These are phyloP conservation scores for Medauroidea extradentata DNA, from an alignment of 1,140 invertebrate species.

Conservation along the genomic window DNA sequence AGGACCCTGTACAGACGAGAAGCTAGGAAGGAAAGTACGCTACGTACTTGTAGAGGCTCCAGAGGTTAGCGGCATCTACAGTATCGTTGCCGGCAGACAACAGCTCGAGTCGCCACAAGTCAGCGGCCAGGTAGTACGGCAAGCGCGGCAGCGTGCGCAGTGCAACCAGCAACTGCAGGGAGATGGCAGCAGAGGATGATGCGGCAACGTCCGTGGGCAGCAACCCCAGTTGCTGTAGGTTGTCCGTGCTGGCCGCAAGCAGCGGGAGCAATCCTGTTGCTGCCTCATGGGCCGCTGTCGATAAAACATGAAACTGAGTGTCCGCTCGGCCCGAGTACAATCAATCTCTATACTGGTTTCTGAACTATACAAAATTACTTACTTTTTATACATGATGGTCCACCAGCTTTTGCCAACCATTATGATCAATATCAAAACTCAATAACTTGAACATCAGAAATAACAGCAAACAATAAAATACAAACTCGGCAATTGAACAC, in stretches of 20 bases:
- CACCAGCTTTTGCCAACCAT: too few relatives aligned
- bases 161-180: neutral
- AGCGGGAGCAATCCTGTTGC: neutral
- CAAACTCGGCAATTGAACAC: neutral
- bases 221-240: neutral
- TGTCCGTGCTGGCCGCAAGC: neutral
- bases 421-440: neutral
- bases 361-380: neutral
- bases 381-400: too few relatives aligned
- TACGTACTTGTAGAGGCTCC: too few relatives aligned
- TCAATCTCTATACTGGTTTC: neutral
- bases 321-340: neutral
- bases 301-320: neutral
- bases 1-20: too few relatives aligned
- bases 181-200: neutral
- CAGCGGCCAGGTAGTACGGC: conserved; percentile 3
- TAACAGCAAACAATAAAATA: neutral
- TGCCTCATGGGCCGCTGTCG: conserved; percentile 5
- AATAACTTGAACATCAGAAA: neutral
- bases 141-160: neutral
- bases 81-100: neutral
- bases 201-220: neutral
- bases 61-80: too few relatives aligned
- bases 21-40: too few relatives aligned
- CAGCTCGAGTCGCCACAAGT: conserved; percentile 1